Evolutionary conservation across 2,797 vertebrate species (phyloP), one percentile per base, ranked within the genome.

Genomic region (Peromyscus melanophrys): DNA sequence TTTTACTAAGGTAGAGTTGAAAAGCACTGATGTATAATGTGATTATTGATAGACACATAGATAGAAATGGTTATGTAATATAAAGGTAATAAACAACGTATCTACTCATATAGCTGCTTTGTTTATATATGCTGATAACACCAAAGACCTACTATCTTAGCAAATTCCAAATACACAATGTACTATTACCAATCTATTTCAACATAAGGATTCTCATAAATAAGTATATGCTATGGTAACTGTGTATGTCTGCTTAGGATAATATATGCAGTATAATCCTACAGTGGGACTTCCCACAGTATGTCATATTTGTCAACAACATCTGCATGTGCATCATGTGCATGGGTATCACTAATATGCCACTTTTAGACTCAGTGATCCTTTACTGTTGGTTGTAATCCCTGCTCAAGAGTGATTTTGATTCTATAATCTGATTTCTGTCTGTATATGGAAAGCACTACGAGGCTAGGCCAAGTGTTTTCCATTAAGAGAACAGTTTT

Each of bases 381-480:
- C 16, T 69, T 49, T 46, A 40, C 43, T 49, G 37, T 91, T 77
- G 61, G 57, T 49, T 69, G 85, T 83, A 90, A 96, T 40, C 76
- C 29, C 10, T 90, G 59, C 65, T 93, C 75, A 73, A 81, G 69
- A 67, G 65, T 96, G 82, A 94, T 90, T 96, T 95, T 87, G 75
- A 92, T 80, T 85, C 73, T 94, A 57, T 76, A 91, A 90, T 85
- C 67, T 78, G 43, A 84, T 95, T 81, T 95, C 86, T 96, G 81
- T 76, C 92, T 95, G 82, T 69, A 61, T 94, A 43, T 94, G 92
- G 91, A 96, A 97, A 98, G 90, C 90, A 40, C 78, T 43, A 52
- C 59, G 63, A 91, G 90, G 17, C 65, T 84, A 78, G 55, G 92
- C 97, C 98, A 98, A 96, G 55, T 34, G 6, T 87, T 97, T 98